These are phyloP conservation scores for Craterocephalus amniculus DNA, from an alignment of 2,797 vertebrate species.

Conservation along the genomic window DNA sequence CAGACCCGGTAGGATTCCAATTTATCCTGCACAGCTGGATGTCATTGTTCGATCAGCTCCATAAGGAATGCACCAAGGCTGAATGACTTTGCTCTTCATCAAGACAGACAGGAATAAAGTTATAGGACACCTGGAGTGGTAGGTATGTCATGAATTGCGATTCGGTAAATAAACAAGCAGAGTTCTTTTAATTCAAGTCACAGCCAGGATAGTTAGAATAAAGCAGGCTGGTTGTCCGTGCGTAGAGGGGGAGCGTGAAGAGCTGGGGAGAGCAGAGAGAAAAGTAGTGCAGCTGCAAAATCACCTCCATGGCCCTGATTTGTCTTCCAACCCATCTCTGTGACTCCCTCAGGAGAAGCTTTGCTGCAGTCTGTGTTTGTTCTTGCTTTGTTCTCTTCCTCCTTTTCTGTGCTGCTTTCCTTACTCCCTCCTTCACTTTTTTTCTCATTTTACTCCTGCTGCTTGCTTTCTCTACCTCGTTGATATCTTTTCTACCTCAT, in stretches of 20 bases:
- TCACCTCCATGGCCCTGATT: conserved; percentile 75
- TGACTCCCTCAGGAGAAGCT: conserved; percentile 63
- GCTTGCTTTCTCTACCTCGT: neutral
- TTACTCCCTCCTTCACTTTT: conserved; percentile 26
- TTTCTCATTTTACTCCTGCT: conserved; percentile 16
- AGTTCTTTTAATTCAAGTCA: conserved; percentile 32
- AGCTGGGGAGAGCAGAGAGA: conserved; percentile 6
- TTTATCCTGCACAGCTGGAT: conserved; percentile 80
- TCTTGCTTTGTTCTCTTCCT: conserved; percentile 59
- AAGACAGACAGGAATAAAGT: conserved; percentile 54
- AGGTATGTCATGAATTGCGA: conserved; percentile 53
- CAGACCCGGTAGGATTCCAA: conserved; percentile 78
- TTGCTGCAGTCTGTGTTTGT: conserved; percentile 69
- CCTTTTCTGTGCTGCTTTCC: conserved; percentile 18
- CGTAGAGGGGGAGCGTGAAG: conserved; percentile 29
- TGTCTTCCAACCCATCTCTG: conserved; percentile 67
- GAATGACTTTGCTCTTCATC: conserved; percentile 65
- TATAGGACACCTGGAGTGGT: conserved; percentile 25
- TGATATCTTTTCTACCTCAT: conserved; percentile 26
- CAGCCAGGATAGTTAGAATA: conserved; percentile 9
- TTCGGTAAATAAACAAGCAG: conserved; percentile 47
- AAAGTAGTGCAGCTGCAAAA: conserved; percentile 64
- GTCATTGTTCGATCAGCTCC: conserved; percentile 78
- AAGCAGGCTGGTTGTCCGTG: conserved; percentile 10
- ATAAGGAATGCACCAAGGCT: conserved; percentile 61